These are phyloP conservation scores for Corynorhinus townsendii DNA, from an alignment of 2,113 vertebrate genomes.

Conservation along the genomic window DNA sequence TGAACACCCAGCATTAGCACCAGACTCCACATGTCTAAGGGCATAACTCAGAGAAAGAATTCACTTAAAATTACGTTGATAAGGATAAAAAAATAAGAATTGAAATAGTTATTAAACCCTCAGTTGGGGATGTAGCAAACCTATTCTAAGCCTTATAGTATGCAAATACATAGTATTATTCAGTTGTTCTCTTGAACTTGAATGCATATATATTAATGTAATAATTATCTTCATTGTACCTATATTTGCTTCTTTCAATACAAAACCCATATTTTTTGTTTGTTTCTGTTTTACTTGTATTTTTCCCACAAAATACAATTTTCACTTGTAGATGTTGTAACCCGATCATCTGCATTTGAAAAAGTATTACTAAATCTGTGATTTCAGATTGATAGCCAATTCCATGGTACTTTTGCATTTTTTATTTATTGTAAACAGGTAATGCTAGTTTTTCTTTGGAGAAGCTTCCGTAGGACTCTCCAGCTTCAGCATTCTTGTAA, in stretches of 20 bases:
- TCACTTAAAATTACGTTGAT: not conserved
- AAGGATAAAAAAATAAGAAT: not conserved
- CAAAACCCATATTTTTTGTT: not conserved
- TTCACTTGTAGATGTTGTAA: not conserved
- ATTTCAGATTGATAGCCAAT: not conserved
- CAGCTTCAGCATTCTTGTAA: not conserved
- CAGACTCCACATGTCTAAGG: not conserved
- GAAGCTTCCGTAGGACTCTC: not conserved
- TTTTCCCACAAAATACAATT: not conserved
- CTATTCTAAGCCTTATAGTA: not conserved
- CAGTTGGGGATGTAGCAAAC: not conserved
- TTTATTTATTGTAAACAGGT: not conserved
- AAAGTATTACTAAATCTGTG: not conserved
- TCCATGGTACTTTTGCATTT: not conserved
- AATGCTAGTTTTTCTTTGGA: not conserved
- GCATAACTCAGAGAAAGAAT: not conserved
- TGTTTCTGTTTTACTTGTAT: not conserved
- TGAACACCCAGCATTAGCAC: not conserved
- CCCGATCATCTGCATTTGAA: not conserved
- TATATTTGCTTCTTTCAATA: not conserved
- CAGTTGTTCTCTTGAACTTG: not conserved
- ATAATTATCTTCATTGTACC: not conserved
- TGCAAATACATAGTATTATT: not conserved
- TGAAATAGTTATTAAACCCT: not conserved
- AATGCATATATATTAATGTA: not conserved